Evolutionary conservation across 2,888 invertebrate genomes (phyloP), one percentile per base, ranked within the genome.

Genomic region (Sarcophaga rosellei): DNA sequence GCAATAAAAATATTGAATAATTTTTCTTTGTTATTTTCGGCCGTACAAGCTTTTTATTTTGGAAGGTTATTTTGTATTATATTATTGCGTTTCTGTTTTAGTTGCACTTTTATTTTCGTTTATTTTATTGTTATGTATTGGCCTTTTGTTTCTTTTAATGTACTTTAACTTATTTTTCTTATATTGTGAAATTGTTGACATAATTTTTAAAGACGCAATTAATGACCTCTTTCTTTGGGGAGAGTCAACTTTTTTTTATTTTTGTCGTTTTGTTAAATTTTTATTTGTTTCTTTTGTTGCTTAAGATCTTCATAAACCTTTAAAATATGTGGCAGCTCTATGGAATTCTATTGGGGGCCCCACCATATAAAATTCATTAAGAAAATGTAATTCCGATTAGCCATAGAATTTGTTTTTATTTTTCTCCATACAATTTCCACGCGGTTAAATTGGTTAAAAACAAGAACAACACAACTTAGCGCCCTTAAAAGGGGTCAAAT

Each of bases 401-500:
- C 5, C 53, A 25, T 35, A 61, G 70, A 72, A 75, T 72, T 65
- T 65, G 63, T 74, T 65, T 20, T 62, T 62, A 61, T 20, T 70
- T 66, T 63, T 53, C 61, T 73, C 63, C 10, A 76, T 45, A 65
- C n/a, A 66, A 66, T 72, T 82, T 83, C 79, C 86, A 86, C 79
- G 85, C 84, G 84, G 74, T 84, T 78, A 62, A 62, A 72, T 76
- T 81, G 20, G 61, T 69, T 44, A 62, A 61, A 66, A 82, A 83
- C 80, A 86, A 83, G 80, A 83, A 85, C 69, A 85, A 81, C 45
- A 77, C 73, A 57, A 63, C 75, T 73, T 88, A 86, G 87, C 84
- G 81, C 88, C 86, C 87, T 73, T 57, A 44, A 25, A 6, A 86
- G 85, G 88, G 82, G 87, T 81, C 86, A 78, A 87, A 53, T 53